Percentiles rank a stretch among this genome's conserved stretches.
These are phyloP conservation scores for Trichogramma dendrolimi DNA, from an alignment of 2,888 invertebrate species.

Conservation along the genomic window DNA sequence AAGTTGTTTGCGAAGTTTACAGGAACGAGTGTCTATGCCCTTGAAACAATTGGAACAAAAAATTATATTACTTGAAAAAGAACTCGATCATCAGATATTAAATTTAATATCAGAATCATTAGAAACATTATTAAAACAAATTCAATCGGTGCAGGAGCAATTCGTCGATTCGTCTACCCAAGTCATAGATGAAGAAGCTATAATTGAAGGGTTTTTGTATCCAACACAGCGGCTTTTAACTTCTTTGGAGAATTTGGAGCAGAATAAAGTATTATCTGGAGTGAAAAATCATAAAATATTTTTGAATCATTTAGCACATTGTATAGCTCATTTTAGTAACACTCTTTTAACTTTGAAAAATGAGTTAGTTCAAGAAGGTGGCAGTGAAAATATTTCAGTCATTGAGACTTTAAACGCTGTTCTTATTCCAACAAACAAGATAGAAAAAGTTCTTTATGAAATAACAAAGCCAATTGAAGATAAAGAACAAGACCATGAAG, in stretches of 20 bases:
- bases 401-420: constrained; percentile 45
- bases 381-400: constrained; percentile 39
- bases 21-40: constrained; percentile 33
- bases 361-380: constrained; percentile 38
- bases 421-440: constrained; percentile 38
- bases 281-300: constrained; percentile 26
- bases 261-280: constrained; percentile 21
- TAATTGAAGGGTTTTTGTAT: constrained; percentile 47
- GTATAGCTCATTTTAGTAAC: constrained; percentile 36
- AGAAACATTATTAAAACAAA: constrained; percentile 43
- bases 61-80: constrained; percentile 37
- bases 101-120: constrained; percentile 40
- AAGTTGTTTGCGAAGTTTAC: constrained; percentile 32
- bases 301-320: constrained; percentile 37
- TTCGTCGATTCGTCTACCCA: constrained; percentile 38
- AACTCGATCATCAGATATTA: constrained; percentile 33
- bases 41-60: constrained; percentile 37
- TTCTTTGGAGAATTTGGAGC: constrained; percentile 36
- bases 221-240: constrained; percentile 43
- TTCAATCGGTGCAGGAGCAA: constrained; percentile 40
- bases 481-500: constrained; percentile 17
- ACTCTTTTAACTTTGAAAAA: constrained; percentile 36
- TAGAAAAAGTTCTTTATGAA: constrained; percentile 35
- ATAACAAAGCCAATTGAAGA: constrained; percentile 24
- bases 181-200: constrained; percentile 44